These are phyloP conservation scores for Acrobasis consociella DNA, from an alignment of 2,888 invertebrate species.

Conservation along the genomic window DNA sequence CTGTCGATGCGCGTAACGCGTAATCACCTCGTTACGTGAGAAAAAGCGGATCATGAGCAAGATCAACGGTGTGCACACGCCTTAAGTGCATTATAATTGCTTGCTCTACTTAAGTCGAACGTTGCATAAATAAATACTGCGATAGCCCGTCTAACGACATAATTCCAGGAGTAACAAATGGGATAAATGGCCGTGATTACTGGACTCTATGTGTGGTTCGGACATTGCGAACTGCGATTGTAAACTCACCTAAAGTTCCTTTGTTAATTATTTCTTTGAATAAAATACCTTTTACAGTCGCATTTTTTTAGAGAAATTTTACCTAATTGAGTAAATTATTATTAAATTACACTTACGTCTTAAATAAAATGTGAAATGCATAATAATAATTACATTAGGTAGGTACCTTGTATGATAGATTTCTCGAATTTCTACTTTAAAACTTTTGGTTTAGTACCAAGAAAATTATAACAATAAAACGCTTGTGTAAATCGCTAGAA, in stretches of 20 bases:
- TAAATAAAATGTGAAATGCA: no score
- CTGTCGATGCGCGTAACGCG: constrained; percentile 39
- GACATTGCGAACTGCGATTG: not conserved
- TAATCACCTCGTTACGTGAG: constrained; percentile 47
- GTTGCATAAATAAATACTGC: constrained; percentile 57
- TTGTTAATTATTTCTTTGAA: no score
- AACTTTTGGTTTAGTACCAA: no score
- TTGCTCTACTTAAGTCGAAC: constrained; percentile 45
- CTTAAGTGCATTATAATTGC: constrained; percentile 65
- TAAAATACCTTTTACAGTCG: no score
- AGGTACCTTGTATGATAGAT: no score
- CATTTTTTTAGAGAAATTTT: no score
- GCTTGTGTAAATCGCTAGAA: no score
- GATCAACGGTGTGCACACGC: constrained; percentile 47
- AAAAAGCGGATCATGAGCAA: constrained; percentile 46
- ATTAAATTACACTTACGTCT: no score
- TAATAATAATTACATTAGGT: no score
- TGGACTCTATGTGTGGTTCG: constrained; percentile 35
- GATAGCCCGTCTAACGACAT: constrained; percentile 56
- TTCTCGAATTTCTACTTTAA: no score
- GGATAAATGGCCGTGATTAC: constrained; percentile 59
- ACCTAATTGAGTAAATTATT: no score
- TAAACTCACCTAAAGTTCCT: not conserved
- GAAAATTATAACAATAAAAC: no score
- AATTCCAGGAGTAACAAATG: constrained; percentile 56